Evolutionary conservation across 2,113 vertebrate species (phyloP).

Genomic region (Paradisaea rubra): DNA sequence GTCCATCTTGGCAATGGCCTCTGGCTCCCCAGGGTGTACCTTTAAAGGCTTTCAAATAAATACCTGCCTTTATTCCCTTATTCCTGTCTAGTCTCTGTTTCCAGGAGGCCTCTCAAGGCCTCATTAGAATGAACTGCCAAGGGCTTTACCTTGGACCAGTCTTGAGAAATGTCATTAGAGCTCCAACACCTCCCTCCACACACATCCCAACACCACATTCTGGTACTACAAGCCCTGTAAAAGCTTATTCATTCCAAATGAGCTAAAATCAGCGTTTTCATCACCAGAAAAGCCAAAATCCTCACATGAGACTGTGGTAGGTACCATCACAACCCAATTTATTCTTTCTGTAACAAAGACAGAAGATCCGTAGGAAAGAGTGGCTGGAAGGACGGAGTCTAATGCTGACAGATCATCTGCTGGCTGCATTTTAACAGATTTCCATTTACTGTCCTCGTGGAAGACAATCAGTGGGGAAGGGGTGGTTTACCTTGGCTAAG

Average conservation of each 20-base stretch:
- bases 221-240: not conserved
- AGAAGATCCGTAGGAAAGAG: not conserved
- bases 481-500: slow-evolving; percentile 84
- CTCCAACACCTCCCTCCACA: not conserved
- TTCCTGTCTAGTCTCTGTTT: too few relatives aligned
- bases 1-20: too few relatives aligned
- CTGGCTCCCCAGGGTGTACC: too few relatives aligned
- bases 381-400: not conserved
- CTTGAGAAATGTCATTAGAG: not conserved
- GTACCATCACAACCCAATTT: not conserved
- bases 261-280: not conserved
- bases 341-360: not conserved
- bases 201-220: not conserved
- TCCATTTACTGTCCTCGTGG: not conserved
- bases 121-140: not conserved
- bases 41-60: too few relatives aligned
- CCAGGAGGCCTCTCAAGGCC: too few relatives aligned
- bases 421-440: not conserved
- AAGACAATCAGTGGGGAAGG: not conserved
- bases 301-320: not conserved
- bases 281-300: not conserved
- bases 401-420: not conserved
- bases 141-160: not conserved
- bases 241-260: not conserved
- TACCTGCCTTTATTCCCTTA: too few relatives aligned